Evolutionary conservation across 2,797 vertebrate genomes (phyloP), one percentile per base, ranked within the genome.

Genomic region (Oreochromis mossambicus): DNA sequence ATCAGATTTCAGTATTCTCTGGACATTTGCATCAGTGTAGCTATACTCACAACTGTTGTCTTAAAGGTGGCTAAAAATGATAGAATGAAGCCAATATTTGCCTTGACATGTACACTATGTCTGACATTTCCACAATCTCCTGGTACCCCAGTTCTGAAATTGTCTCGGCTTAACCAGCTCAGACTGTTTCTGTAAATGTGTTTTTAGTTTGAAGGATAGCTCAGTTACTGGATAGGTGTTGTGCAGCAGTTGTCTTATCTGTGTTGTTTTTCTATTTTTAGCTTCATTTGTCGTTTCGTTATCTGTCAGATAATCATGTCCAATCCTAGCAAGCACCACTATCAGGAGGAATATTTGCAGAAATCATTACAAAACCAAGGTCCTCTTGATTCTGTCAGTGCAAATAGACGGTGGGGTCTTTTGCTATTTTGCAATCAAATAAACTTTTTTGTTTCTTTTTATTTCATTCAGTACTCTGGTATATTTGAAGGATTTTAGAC

Each of bases 191-290:
- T 92, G 70, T 91, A 63, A 82, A 90, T 82, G 79, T 91, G 61
- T 89, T 84, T 63, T 91, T 90, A 86, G 68, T 90, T 86, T 85
- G 75, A 92, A 90, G 89, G 80, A 91, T 90, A 85, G 86, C 90
- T 89, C 63, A 89, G 83, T 92, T 93, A 85, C 90, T 90, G 61
- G 82, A 83, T 89, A 89, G 84, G 84, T 81, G 78, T 91, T 79
- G 79, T 89, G 81, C 77, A 83, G 63, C 79, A 83, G 77, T 89
- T 81, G 81, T 91, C 41, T 84, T 9, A 68, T 83, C 51, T 79
- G 79, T 89, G 84, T 88, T 83, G 54, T 83, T 82, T 81, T 91
- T 83, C 52, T 76, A 66, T 86, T 88, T 75, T 90, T 75, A 78
- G 77, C 81, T 86, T 86, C 14, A 78, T 86, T 77, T 89, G 14